Percentiles rank a stretch among this genome's conserved stretches.
Evolutionary conservation across 1,140 invertebrate genomes (phyloP).

Genomic region (Macrotrachela quadricornifera): DNA sequence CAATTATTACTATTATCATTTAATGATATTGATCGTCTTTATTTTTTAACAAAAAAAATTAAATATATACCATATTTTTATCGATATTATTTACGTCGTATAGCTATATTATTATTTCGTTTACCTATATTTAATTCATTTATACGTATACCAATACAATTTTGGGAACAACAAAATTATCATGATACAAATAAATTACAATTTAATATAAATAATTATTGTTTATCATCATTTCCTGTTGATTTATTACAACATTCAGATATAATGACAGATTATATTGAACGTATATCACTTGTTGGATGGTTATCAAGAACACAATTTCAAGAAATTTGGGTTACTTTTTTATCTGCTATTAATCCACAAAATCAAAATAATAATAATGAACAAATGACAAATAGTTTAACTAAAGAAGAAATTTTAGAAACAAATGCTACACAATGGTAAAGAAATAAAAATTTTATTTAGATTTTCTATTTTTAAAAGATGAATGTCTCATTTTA

Average conservation of each 20-base stretch:
- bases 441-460: too few relatives aligned
- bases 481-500: too few relatives aligned
- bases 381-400: not conserved
- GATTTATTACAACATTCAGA: slow-evolving; percentile 53
- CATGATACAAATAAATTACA: slow-evolving; percentile 1
- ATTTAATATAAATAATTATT: too few relatives aligned
- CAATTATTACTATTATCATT: too few relatives aligned
- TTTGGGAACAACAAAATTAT: slow-evolving; percentile 1
- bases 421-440: slow-evolving; percentile 22
- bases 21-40: too few relatives aligned
- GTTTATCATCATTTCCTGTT: slow-evolving; percentile 31
- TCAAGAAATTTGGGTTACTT: slow-evolving; percentile 1
- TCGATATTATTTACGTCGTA: too few relatives aligned
- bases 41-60: too few relatives aligned
- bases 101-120: too few relatives aligned
- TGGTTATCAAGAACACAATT: slow-evolving; percentile 4
- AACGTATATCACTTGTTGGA: slow-evolving; percentile 1
- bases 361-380: too few relatives aligned
- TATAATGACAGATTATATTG: slow-evolving; percentile 36
- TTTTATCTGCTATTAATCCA: too few relatives aligned
- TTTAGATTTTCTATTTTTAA: too few relatives aligned
- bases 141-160: slow-evolving; percentile 1
- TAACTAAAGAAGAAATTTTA: slow-evolving; percentile 1
- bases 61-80: too few relatives aligned
- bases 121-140: slow-evolving; percentile 2